Evolutionary conservation across 2,113 vertebrate species (phyloP), one percentile per base, ranked within the genome.

Genomic region (Pimephales promelas): DNA sequence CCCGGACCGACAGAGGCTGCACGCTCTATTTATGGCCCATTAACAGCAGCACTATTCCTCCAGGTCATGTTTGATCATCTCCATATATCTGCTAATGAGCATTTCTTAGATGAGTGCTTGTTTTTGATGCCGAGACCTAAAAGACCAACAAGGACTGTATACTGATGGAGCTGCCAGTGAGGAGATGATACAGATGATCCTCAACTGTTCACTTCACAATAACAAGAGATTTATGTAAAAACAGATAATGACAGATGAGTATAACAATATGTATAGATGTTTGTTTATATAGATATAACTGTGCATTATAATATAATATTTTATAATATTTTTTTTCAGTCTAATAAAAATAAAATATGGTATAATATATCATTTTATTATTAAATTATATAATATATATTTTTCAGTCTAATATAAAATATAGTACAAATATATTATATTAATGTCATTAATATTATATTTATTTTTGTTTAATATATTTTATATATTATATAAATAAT

Each of bases 21-120:
- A 22, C 2, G 18, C 24, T 80, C 59, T 80, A 52, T 80, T 80
- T 66, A 49, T 80, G 24, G 59, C 14, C 59, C 43, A 34, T 66
- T 80, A 80, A n/a, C 61, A 52, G 40, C 40, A 64, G 45, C 3
- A 80, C 57, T 49, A 49, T 66, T 79, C 26, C 78, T 66, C 10
- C 5, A 45, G 56, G 78, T 66, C 26, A 52, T 66, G 78, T 66
- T 22, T 80, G 77, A 79, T 79, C 77, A 62, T 26, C 78, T 49
- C 59, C 24, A 64, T 79, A 20, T 52, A 66, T 66, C 24, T 66
- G 40, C 52, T 80, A 78, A 78, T 43, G 45, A 80, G 59, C 16
- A 52, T 66, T 26, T 62, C 43, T 80, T 49, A 79, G 36, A 79
- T 47, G 59, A 66, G 59, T 8, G 45, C 61, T 66, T 66, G 43